Conservation (phyloP, 2,888 invertebrate genomes). For the Acanthacorydalis orientalis region DNA sequence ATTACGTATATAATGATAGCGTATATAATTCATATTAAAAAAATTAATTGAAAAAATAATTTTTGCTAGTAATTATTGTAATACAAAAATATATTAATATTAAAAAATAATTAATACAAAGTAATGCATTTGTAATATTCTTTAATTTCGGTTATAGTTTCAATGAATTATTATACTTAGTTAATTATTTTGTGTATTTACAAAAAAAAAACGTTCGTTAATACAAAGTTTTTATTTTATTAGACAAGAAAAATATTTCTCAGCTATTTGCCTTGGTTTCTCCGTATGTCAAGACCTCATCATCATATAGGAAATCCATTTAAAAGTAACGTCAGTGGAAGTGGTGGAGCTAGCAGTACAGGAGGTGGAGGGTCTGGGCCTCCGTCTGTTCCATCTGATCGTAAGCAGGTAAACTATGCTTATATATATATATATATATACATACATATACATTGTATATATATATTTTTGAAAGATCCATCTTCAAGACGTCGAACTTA, state of each 20-base stretch:
- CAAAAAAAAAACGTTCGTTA: no score
- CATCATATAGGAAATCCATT: constrained; percentile 14
- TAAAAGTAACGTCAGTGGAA: constrained; percentile 7
- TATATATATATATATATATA: background rate
- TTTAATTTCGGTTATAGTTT: no score
- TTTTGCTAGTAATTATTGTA: no score
- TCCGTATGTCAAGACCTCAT: constrained; percentile 77
- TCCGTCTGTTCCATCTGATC: constrained; percentile 24
- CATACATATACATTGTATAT: background rate
- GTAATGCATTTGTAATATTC: no score
- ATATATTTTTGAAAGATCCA: constrained; percentile 17
- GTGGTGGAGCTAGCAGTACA: constrained; percentile 14
- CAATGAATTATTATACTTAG: no score
- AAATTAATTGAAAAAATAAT: no score
- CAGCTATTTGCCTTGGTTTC: constrained; percentile 92
- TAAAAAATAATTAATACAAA: no score
- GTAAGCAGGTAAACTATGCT: constrained; percentile 15
- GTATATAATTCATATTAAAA: no score
- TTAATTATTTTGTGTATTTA: no score
- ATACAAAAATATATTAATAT: no score
- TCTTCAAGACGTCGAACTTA: constrained; percentile 25
- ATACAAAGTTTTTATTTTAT: background rate
- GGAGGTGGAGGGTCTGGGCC: constrained; percentile 38
- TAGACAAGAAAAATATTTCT: constrained; percentile 45
- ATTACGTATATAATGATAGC: no score